Percentiles rank a stretch among this genome's conserved stretches.
These are phyloP conservation scores for Lydus trimaculatus DNA, from an alignment of 2,888 invertebrate species.

Conservation along the genomic window DNA sequence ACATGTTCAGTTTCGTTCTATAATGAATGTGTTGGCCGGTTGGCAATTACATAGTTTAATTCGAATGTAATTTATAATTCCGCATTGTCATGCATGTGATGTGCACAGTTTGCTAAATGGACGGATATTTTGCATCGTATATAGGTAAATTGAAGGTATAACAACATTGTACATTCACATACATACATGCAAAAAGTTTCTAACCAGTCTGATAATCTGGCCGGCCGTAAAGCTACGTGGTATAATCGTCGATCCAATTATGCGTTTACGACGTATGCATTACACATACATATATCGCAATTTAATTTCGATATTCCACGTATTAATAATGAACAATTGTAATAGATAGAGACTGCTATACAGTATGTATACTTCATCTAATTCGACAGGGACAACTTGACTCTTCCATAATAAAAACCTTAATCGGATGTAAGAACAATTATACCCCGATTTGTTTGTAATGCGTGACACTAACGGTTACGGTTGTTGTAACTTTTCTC, in stretches of 20 bases:
- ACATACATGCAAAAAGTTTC: not conserved
- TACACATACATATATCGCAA: constrained; percentile 6
- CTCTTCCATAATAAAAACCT: not conserved
- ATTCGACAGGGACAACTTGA: not conserved
- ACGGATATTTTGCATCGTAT: constrained; percentile 53
- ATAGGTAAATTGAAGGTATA: constrained; percentile 51
- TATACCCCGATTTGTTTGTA: no score
- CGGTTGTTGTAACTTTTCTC: no score
- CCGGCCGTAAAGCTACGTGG: constrained; percentile 44
- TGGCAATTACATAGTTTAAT: constrained; percentile 64
- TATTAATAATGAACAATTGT: not conserved
- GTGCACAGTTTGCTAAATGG: constrained; percentile 59
- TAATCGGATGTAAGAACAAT: no score
- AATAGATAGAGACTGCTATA: not conserved
- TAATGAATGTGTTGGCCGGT: constrained; percentile 60
- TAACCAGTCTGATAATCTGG: constrained; percentile 33
- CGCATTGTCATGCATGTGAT: constrained; percentile 62
- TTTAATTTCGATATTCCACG: not conserved
- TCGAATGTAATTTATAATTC: constrained; percentile 63
- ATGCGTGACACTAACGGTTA: no score
- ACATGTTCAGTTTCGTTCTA: constrained; percentile 38
- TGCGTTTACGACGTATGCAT: constrained; percentile 21
- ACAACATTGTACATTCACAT: constrained; percentile 13
- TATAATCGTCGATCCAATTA: constrained; percentile 28
- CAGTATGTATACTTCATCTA: not conserved